Evolutionary conservation across 2,888 invertebrate species (phyloP), one percentile per base, ranked within the genome.

Genomic region (Temnothorax rugatulus): DNA sequence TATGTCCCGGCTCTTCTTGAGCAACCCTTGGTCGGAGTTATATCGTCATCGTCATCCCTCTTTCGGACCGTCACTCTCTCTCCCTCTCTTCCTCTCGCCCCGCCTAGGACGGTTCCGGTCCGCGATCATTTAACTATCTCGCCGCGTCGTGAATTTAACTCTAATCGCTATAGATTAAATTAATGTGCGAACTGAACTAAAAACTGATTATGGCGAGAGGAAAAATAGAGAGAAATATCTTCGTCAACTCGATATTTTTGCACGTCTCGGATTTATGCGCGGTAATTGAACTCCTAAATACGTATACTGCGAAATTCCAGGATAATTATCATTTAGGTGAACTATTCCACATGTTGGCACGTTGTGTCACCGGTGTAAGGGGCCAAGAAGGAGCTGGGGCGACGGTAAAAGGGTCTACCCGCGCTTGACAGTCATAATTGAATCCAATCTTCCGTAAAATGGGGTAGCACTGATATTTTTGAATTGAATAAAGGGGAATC

Each of bases 361-460:
- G 29, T 34, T 50, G 54, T 47, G 64, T 76, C 71, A 29, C 38
- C 54, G 47, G 50, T 50, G 52, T 61, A 41, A 38, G 38, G 54
- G 57, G 44, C 59, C 9, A 76, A 34, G 59, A 50, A 81, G 47
- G 21, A 63, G 44, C 15, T 63, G 54, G 41, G 63, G 69, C 13
- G 52, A 38, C 9, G 41, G 79, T 38, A 75, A 79, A 83, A 76
- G 85, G 84, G 50, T 73, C 83, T 66, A 64, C 66, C 75, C 77
- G 79, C 57, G 77, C 59, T 76, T 77, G 87, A 84, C 87, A 50
- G 66, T 77, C 83, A 89, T 89, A 89, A 92, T 91, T 91, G 91
- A 92, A 92, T 91, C 89, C 89, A 90, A 92, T 92, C 89, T 91
- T 76, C 88, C 89, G 89, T 92, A 87, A 91, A 92, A 90, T 90